Evolutionary conservation across 2,113 vertebrate species (phyloP).

Genomic region (Notothenia rossii): DNA sequence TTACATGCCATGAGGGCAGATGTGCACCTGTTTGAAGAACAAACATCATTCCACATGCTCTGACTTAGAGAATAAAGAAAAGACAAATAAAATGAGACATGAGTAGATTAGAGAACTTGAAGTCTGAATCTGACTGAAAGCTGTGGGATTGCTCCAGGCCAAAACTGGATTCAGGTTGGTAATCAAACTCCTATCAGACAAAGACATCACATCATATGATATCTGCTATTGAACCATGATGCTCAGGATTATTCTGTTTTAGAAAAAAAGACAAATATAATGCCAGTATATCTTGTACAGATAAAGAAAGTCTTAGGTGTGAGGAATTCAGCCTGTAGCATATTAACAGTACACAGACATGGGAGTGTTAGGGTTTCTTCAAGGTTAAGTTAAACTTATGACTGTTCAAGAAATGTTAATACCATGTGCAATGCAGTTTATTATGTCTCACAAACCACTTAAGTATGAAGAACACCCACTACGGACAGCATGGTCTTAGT

Average conservation of each 20-base stretch:
- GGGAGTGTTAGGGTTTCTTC: not conserved
- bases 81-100: conserved; percentile 51
- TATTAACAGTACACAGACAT: conserved; percentile 3
- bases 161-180: conserved; percentile 17
- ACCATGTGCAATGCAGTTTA: not conserved
- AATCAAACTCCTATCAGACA: conserved; percentile 37
- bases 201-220: conserved; percentile 22
- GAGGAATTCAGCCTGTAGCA: conserved; percentile 4
- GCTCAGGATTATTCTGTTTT: conserved; percentile 19
- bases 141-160: conserved; percentile 7
- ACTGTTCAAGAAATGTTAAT: not conserved
- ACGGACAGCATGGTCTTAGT: not conserved
- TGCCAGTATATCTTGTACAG: not conserved
- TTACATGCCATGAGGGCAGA: conserved; percentile 33
- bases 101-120: conserved; percentile 40
- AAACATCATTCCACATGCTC: conserved; percentile 41
- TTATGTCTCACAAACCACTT: not conserved
- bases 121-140: conserved; percentile 42
- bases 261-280: conserved; percentile 22
- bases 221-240: conserved; percentile 29
- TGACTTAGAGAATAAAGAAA: conserved; percentile 26
- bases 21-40: conserved; percentile 41
- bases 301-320: not conserved
- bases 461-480: not conserved
- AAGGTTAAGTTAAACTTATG: not conserved